These are phyloP conservation scores for Pogonomyrmex californicus DNA, from an alignment of 1,140 invertebrate species.

Conservation along the genomic window DNA sequence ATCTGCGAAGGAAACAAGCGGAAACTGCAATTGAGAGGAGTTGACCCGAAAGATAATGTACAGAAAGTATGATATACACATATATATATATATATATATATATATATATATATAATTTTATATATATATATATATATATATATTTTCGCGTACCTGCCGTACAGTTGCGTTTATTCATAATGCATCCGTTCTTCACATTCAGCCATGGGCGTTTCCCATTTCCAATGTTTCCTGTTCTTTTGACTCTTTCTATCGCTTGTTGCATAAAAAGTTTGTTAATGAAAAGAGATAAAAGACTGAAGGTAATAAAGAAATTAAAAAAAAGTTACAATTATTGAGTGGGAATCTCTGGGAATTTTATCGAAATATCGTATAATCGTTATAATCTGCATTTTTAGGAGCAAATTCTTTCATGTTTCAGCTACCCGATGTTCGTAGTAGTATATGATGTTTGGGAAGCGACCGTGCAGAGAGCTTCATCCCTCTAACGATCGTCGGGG, in stretches of 20 bases:
- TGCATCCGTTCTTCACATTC: background rate
- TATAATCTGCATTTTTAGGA: background rate
- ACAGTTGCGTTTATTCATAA: background rate
- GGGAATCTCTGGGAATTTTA: background rate
- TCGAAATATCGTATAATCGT: background rate
- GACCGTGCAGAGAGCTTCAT: background rate
- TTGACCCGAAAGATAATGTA: constrained; percentile 39
- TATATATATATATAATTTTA: background rate
- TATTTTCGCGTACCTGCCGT: no score
- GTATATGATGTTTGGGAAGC: background rate
- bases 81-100: background rate
- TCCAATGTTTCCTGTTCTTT: background rate
- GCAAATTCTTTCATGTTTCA: background rate
- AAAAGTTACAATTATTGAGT: no score
- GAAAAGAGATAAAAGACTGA: background rate
- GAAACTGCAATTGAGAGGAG: constrained; percentile 49
- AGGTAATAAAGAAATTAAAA: background rate
- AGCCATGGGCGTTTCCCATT: background rate
- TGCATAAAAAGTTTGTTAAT: background rate
- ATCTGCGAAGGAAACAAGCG: constrained; percentile 36
- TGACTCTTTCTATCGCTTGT: background rate
- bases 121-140: no score
- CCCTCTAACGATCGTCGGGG: constrained; percentile 49
- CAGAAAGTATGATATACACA: background rate
- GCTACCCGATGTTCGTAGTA: background rate